Evolutionary conservation across 2,113 vertebrate species (phyloP), one percentile per base, ranked within the genome.

Genomic region (Vulpes lagopus): DNA sequence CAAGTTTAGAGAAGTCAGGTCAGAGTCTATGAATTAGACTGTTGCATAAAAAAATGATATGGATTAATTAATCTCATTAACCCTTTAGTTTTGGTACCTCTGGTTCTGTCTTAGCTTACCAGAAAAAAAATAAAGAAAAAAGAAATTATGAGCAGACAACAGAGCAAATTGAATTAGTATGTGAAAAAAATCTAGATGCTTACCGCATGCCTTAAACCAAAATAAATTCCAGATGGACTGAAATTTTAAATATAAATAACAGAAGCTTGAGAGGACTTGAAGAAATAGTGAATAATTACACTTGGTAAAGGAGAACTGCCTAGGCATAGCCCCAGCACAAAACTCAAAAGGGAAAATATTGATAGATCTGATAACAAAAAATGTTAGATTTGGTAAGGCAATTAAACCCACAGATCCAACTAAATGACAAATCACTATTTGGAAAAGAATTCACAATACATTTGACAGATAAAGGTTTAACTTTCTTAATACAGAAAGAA

Each of bases 231-330:
- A 93, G 86, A 97, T 91, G 91, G 85, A 88, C 43, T 89, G 49
- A 92, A 93, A 92, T 89, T 97, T 91, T 93, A 96, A 97, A 91
- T 81, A 96, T 93, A 96, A 97, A 97, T 96, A 97, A 86, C 74
- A 92, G 76, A 98, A 93, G 89, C 57, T 84, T 91, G 81, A 95
- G 73, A 89, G 35, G 73, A 88, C 35, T 81, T 88, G 80, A 96
- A 90, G 64, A 95, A 96, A 82, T 82, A 65, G 64, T 94, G 84
- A 97, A 95, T 95, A 95, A 93, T 94, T 89, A 76, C 20, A 53
- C 76, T 96, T 88, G 64, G 35, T 95, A 84, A 97, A 94, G 59
- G 71, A 95, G 38, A 96, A 74, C 22, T 85, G 60, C 57, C 23
- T 81, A 85, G 64, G 5, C 8, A 84, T 43, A 71, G 30, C 59